phyloP scores from a whole-genome alignment of 2,797 vertebrate genomes.

The Sebastes trivittatus region DNA sequence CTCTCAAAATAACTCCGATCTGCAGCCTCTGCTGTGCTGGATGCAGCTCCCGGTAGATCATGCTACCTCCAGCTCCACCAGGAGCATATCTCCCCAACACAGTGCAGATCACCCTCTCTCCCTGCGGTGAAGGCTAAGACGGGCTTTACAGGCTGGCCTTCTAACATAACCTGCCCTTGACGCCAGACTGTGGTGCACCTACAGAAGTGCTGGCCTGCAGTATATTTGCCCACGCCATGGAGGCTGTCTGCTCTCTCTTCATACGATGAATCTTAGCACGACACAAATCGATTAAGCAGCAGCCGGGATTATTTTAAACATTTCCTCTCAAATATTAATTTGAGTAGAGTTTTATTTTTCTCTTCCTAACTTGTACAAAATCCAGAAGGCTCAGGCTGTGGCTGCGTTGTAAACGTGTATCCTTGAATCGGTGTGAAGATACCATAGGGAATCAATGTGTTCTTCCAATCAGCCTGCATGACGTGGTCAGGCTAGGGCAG shows the following conservation, averaged over 20 bases:
- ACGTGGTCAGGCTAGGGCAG: slow-evolving; percentile 46
- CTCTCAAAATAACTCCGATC: neutral
- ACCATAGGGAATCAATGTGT: slow-evolving; percentile 53
- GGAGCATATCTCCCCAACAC: slow-evolving; percentile 21
- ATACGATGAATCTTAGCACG: slow-evolving; percentile 26
- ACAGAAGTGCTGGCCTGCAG: slow-evolving; percentile 12
- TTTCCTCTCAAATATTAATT: neutral
- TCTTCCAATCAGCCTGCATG: slow-evolving; percentile 61
- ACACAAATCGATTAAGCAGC: slow-evolving; percentile 13
- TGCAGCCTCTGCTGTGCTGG: neutral
- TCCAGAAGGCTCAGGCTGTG: neutral
- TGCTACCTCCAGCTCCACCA: slow-evolving; percentile 18
- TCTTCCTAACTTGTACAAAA: neutral
- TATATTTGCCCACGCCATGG: slow-evolving; percentile 8
- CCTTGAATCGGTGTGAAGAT: slow-evolving; percentile 28
- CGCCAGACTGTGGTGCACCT: slow-evolving; percentile 13
- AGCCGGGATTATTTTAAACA: slow-evolving; percentile 21
- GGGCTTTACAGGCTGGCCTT: slow-evolving; percentile 28
- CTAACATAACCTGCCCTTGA: slow-evolving; percentile 42
- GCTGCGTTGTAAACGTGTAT: neutral
- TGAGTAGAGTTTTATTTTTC: neutral
- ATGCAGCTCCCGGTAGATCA: slow-evolving; percentile 2
- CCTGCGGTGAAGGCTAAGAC: slow-evolving; percentile 35
- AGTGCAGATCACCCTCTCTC: slow-evolving; percentile 33
- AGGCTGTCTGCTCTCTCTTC: slow-evolving; percentile 12